phyloP scores from a whole-genome alignment of 1,140 invertebrate species.

The Lycorma delicatula region DNA sequence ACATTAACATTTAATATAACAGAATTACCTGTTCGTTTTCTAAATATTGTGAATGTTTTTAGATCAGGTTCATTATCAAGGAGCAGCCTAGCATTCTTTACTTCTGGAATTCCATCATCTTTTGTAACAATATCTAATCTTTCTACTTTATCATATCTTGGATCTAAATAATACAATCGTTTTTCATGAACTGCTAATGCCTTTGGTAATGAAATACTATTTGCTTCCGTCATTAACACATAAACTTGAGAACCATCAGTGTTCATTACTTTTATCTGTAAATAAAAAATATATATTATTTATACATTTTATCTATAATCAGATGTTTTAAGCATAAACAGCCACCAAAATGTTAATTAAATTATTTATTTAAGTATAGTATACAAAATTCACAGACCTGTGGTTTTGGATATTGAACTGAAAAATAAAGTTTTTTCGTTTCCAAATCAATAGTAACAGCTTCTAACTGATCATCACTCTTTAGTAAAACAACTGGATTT shows the following conservation, averaged over 20 bases:
- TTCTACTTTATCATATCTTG: constrained; percentile 80
- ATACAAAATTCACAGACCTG: neutral
- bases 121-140: constrained; percentile 77
- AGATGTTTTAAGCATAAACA: no score
- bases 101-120: constrained; percentile 33
- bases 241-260: constrained; percentile 63
- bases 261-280: constrained; percentile 57
- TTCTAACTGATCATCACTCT: constrained; percentile 59
- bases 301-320: no score
- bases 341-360: neutral
- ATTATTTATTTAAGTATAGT: neutral
- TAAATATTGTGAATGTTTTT: constrained; percentile 81
- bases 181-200: constrained; percentile 77
- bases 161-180: constrained; percentile 81
- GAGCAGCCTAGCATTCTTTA: constrained; percentile 57
- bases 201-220: constrained; percentile 67
- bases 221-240: constrained; percentile 55
- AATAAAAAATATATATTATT: constrained; percentile 13
- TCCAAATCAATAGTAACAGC: constrained; percentile 79
- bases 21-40: constrained; percentile 57
- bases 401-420: constrained; percentile 54
- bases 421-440: constrained; percentile 78
- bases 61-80: constrained; percentile 79
- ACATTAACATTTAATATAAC: neutral
- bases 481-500: constrained; percentile 57